These are phyloP conservation scores for Uloborus diversus DNA, from an alignment of 1,140 invertebrate genomes.

Conservation along the genomic window DNA sequence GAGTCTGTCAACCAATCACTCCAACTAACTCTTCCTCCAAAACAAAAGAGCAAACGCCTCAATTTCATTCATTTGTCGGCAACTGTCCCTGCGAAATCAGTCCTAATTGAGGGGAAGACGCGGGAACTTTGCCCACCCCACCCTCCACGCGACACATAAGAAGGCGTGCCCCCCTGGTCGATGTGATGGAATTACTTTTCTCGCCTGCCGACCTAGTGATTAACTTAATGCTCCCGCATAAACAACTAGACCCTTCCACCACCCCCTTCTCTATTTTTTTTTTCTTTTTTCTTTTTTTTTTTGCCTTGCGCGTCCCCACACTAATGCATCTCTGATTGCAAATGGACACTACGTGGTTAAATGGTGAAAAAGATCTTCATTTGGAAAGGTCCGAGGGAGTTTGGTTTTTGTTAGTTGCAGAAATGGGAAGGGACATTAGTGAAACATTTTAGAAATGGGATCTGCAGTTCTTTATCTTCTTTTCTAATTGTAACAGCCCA, in stretches of 20 bases:
- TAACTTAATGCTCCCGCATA: conserved; percentile 39
- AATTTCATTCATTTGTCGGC: not conserved
- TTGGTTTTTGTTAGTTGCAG: too few species aligned
- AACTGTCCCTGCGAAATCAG: not conserved
- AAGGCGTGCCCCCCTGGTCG: not conserved
- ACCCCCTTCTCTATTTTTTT: too few species aligned
- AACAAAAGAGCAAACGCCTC: too few species aligned
- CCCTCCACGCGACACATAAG: not conserved
- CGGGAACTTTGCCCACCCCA: not conserved
- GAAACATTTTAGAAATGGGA: too few species aligned
- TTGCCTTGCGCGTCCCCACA: not conserved
- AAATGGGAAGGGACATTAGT: too few species aligned
- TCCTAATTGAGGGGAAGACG: not conserved
- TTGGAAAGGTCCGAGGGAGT: too few species aligned
- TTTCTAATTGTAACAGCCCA: too few species aligned
- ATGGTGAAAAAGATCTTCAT: conserved; percentile 36
- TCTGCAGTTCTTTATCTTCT: too few species aligned
- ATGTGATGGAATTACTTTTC: not conserved
- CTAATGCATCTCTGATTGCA: conserved; percentile 47
- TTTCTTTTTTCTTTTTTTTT: too few species aligned
- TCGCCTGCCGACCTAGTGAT: conserved; percentile 40
- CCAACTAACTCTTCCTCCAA: too few species aligned
- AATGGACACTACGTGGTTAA: conserved; percentile 49
- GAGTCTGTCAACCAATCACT: too few species aligned
- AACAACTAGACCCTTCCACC: not conserved